A percentile compares a stretch with the other conserved stretches of the same genome.
Conservation (phyloP, 2,797 vertebrate genomes). For the Adrianichthys oophorus region DNA sequence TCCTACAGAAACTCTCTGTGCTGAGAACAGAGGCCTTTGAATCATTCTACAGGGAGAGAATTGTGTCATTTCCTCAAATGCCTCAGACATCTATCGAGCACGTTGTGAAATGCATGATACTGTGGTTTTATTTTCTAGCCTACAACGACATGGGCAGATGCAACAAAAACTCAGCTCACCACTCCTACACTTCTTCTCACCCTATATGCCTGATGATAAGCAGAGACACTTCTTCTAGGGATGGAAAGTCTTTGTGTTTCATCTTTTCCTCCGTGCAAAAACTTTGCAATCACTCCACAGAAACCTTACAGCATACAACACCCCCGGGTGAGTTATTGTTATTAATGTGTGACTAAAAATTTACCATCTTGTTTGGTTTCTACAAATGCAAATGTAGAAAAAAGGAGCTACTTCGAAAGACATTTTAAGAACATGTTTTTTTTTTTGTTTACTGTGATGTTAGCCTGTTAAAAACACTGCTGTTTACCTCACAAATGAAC, state of each 20-base stretch:
- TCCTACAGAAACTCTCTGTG: conserved; percentile 25
- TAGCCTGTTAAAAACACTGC: no score
- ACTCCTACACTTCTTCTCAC: conserved; percentile 28
- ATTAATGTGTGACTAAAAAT: conserved; percentile 17
- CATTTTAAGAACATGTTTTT: no score
- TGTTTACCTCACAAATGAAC: no score
- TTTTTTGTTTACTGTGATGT: no score
- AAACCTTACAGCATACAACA: conserved; percentile 35
- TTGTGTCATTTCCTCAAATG: conserved; percentile 60
- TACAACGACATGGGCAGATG: conserved; percentile 18
- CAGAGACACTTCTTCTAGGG: conserved; percentile 26
- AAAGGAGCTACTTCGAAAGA: no score
- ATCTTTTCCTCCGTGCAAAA: conserved; percentile 38
- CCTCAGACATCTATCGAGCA: conserved; percentile 21
- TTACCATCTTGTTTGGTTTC: conserved; percentile 36
- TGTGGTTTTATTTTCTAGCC: conserved; percentile 14
- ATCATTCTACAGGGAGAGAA: conserved; percentile 35
- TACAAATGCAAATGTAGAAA: conserved; percentile 33
- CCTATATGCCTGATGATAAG: conserved; percentile 46
- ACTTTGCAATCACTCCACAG: conserved; percentile 13
- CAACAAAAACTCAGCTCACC: conserved; percentile 5
- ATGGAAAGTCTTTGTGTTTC: conserved; percentile 38
- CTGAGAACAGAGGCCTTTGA: conserved; percentile 39
- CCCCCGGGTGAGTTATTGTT: conserved; percentile 23
- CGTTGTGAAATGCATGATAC: conserved; percentile 30